These are phyloP conservation scores for Equus quagga DNA, from an alignment of 2,113 vertebrate species.

Conservation along the genomic window DNA sequence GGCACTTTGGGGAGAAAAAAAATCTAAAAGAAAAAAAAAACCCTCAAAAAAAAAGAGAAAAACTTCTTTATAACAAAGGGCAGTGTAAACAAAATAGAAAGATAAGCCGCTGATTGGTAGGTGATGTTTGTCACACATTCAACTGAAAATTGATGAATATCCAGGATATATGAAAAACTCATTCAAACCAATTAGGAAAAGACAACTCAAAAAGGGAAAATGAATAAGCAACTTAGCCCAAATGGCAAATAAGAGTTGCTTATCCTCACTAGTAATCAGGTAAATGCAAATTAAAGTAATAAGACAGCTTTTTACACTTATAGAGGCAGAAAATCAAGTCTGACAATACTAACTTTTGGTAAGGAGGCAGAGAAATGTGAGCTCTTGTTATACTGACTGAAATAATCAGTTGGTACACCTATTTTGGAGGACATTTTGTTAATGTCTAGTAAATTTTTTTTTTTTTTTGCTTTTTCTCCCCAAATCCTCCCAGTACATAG, in stretches of 20 bases:
- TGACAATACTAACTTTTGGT: background rate
- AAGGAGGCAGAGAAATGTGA: background rate
- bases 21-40: too few species aligned
- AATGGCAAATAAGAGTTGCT: slow-evolving; percentile 10
- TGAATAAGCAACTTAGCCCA: background rate
- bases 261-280: background rate
- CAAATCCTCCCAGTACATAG: too few species aligned
- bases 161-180: background rate
- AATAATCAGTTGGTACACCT: background rate
- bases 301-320: background rate
- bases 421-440: slow-evolving; percentile 12
- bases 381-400: background rate
- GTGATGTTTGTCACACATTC: background rate
- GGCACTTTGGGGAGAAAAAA: too few species aligned
- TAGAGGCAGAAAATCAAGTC: background rate
- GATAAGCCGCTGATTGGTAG: background rate
- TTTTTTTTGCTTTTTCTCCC: too few species aligned
- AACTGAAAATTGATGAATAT: slow-evolving; percentile 14
- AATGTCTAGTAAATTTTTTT: background rate
- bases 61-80: background rate
- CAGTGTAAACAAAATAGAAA: background rate
- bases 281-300: slow-evolving; percentile 17
- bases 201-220: background rate
- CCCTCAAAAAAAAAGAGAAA: background rate
- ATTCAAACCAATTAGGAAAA: slow-evolving; percentile 1